phyloP scores from a whole-genome alignment of 2,888 invertebrate species.

The Parnassius apollo region DNA sequence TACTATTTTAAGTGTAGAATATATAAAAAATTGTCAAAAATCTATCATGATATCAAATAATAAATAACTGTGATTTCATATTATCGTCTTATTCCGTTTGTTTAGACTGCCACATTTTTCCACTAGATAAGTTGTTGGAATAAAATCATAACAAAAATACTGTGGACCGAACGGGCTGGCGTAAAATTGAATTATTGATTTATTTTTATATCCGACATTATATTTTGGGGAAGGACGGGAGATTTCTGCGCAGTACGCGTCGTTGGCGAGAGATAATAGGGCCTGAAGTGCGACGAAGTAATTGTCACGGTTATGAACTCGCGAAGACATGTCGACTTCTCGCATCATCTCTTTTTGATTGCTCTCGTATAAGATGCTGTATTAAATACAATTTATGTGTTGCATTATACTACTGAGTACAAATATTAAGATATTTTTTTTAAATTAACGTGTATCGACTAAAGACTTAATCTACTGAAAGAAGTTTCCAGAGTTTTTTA shows the following conservation, averaged over 20 bases:
- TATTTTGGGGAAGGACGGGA: constrained; percentile 37
- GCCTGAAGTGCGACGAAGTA: constrained; percentile 52
- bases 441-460: too few relatives aligned
- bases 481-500: too few relatives aligned
- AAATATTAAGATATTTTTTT: too few relatives aligned
- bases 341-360: constrained; percentile 6
- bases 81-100: constrained; percentile 45
- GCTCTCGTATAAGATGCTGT: background rate
- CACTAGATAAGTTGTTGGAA: constrained; percentile 65
- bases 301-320: constrained; percentile 46
- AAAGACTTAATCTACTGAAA: too few relatives aligned
- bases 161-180: constrained; percentile 59
- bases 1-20: too few relatives aligned
- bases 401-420: too few relatives aligned
- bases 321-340: constrained; percentile 26
- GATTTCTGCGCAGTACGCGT: constrained; percentile 41
- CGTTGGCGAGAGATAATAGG: constrained; percentile 49
- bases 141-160: constrained; percentile 65
- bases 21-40: too few relatives aligned
- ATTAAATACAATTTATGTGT: too few relatives aligned
- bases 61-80: constrained; percentile 11
- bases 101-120: constrained; percentile 57
- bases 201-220: constrained; percentile 48
- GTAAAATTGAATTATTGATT: constrained; percentile 78
- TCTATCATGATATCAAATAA: background rate